Percentiles rank a stretch among this genome's conserved stretches.
These are phyloP conservation scores for Dicerorhinus sumatrensis DNA, from an alignment of 2,113 vertebrate genomes.

Conservation along the genomic window DNA sequence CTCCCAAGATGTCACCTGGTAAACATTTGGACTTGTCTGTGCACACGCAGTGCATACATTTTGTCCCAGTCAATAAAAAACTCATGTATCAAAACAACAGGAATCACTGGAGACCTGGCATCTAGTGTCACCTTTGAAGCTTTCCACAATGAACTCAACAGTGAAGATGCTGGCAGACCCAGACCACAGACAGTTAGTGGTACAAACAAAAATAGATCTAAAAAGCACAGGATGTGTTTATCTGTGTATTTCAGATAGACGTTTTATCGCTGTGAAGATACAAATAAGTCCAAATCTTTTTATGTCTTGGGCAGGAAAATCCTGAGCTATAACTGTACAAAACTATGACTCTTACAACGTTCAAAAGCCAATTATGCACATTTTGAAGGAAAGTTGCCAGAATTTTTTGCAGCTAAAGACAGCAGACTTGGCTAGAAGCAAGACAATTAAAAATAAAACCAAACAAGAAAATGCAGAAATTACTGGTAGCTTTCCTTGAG, in stretches of 20 bases:
- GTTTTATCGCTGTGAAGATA: neutral
- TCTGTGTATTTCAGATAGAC: neutral
- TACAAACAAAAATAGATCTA: neutral
- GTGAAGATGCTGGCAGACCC: neutral
- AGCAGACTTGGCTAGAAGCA: neutral
- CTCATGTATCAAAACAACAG: neutral
- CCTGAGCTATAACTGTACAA: neutral
- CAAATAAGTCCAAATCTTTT: neutral
- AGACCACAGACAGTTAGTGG: neutral
- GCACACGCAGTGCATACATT: neutral
- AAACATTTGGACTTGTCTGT: neutral
- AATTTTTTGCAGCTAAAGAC: neutral
- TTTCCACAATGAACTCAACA: neutral
- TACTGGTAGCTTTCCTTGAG: neutral
- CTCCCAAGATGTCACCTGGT: neutral
- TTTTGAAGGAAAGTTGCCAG: conserved; percentile 1
- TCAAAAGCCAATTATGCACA: conserved; percentile 36
- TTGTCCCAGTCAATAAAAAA: neutral
- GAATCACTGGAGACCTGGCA: neutral
- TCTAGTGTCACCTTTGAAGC: neutral
- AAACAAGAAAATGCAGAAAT: conserved; percentile 25
- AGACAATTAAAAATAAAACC: neutral
- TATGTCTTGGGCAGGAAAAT: neutral
- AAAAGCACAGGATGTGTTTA: neutral
- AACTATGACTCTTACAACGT: neutral